Evolutionary conservation across 2,113 vertebrate species (phyloP), one percentile per base, ranked within the genome.

Genomic region (Chaetura pelagica): DNA sequence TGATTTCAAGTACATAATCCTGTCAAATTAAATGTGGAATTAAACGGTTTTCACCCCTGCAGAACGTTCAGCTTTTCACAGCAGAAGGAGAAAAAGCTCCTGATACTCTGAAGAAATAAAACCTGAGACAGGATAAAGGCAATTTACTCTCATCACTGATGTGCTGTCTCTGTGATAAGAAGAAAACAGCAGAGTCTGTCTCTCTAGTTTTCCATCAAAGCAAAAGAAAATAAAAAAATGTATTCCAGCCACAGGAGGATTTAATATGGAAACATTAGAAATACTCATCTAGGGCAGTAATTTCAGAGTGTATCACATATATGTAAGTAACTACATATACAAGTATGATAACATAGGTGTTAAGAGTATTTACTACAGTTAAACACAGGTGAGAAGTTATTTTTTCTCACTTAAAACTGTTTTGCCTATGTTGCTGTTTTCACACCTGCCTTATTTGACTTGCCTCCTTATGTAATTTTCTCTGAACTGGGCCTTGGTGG

Each of bases 61-160:
- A 94, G 90, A 96, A 87, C 30, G 38, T 77, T 86, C 42, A 87
- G 44, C 44, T 86, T 96, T 74, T 61, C 61, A 59, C 24, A 75
- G 72, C 35, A 78, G 54, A 83, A 92, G 72, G n/a, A 88, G 67
- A 59, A 93, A 93, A 94, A 91, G n/a, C 72, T 77, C n/a, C 57
- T 78, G 68, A 64, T 87, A 48, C 54, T 69, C 66, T 32, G 27
- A 57, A 80, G 90, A 92, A 92, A 71, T 44, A 90, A 91, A 96
- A 62, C 46, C 44, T 68, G 48, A 83, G 75, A 92, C 29, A 63
- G 48, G 71, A 84, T 82, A 91, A 84, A 91, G 66, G 44, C 90
- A 88, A 95, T 97, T 90, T 84, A 61, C 69, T 85, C 48, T 80
- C 73, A 64, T 76, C 74, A 68, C 46, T 1, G 6, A 64, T 74